Percentiles rank a stretch among this genome's conserved stretches.
These are phyloP conservation scores for Argynnis bischoffii DNA, from an alignment of 2,888 invertebrate genomes.

Conservation along the genomic window DNA sequence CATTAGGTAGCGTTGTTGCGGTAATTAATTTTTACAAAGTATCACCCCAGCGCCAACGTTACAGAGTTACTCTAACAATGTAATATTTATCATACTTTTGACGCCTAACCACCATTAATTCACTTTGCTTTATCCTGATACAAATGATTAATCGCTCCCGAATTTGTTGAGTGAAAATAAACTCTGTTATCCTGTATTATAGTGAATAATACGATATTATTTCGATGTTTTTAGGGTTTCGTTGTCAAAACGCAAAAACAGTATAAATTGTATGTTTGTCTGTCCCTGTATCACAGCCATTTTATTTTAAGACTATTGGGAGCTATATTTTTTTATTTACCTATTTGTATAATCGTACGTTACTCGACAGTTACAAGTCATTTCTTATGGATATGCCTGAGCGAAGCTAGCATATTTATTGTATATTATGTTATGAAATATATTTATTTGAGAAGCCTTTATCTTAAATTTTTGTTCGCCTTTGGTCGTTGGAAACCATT, in stretches of 20 bases:
- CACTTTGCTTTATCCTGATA: conserved; percentile 16
- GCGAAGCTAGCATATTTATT: too few species aligned
- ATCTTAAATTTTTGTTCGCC: neutral
- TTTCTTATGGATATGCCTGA: too few species aligned
- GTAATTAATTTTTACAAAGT: conserved; percentile 14
- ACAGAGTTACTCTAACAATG: conserved; percentile 16
- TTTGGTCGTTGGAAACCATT: neutral
- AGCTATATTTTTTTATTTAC: too few species aligned
- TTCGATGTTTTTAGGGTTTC: neutral
- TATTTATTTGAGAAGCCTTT: too few species aligned
- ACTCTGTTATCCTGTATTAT: conserved; percentile 2
- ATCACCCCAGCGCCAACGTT: neutral
- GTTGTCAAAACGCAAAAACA: too few species aligned
- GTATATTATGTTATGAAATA: too few species aligned
- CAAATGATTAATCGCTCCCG: conserved; percentile 16
- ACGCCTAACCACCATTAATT: conserved; percentile 20
- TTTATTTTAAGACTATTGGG: too few species aligned
- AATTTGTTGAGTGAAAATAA: conserved; percentile 17
- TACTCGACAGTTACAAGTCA: too few species aligned
- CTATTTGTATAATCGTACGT: too few species aligned
- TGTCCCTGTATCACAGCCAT: too few species aligned
- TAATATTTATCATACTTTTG: conserved; percentile 22
- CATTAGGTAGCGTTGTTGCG: neutral
- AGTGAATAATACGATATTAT: neutral
- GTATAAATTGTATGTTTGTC: too few species aligned